Percentiles rank a stretch among this genome's conserved stretches.
These are phyloP conservation scores for Blastobasis lacticolella DNA, from an alignment of 2,888 invertebrate genomes.

Conservation along the genomic window DNA sequence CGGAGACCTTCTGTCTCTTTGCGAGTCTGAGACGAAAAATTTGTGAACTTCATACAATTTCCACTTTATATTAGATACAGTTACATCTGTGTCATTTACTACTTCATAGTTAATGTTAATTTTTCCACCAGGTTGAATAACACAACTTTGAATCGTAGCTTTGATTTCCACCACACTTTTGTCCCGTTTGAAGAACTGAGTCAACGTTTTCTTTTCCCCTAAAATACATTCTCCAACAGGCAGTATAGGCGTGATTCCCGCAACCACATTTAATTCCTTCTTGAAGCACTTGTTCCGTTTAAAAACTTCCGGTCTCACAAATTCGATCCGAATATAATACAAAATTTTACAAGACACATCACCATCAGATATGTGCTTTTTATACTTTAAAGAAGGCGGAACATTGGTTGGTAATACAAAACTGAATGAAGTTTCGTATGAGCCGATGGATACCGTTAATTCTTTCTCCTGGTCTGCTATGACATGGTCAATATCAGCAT, in stretches of 20 bases:
- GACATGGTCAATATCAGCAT: constrained; percentile 19
- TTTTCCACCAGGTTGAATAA: constrained; percentile 22
- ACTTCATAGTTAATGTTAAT: constrained; percentile 26
- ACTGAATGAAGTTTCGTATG: constrained; percentile 24
- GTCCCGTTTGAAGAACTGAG: constrained; percentile 24
- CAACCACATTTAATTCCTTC: constrained; percentile 25
- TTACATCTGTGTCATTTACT: constrained; percentile 25
- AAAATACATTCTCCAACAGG: constrained; percentile 23
- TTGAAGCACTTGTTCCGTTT: constrained; percentile 24
- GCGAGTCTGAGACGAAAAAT: constrained; percentile 16
- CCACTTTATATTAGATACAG: constrained; percentile 22
- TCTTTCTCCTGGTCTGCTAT: constrained; percentile 12
- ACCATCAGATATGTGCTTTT: constrained; percentile 7
- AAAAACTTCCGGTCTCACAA: constrained; percentile 28
- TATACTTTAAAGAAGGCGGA: constrained; percentile 22
- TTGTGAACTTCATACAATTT: constrained; percentile 23
- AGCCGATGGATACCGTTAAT: constrained; percentile 13
- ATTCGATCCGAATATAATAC: constrained; percentile 31
- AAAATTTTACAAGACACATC: constrained; percentile 20
- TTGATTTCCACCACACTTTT: constrained; percentile 24
- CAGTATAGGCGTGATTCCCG: constrained; percentile 22
- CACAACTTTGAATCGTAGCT: constrained; percentile 22
- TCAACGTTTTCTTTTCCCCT: constrained; percentile 25
- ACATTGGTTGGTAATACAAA: constrained; percentile 26
- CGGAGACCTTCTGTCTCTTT: constrained; percentile 8